Evolutionary conservation across 2,888 invertebrate species (phyloP).

Genomic region (Agrotis exclamationis): DNA sequence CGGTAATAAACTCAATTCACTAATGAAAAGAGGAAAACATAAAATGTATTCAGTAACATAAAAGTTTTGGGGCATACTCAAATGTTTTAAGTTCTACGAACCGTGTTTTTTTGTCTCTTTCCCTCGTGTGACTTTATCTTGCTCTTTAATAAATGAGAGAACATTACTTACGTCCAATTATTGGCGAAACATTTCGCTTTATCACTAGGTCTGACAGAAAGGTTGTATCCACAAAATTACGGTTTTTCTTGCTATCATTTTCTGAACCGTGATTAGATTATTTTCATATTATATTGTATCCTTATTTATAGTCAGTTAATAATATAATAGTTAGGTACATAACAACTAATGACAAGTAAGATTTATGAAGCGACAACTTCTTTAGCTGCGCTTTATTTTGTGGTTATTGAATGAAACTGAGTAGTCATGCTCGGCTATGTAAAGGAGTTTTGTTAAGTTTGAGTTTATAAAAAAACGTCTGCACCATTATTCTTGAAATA

Average conservation of each 20-base stretch:
- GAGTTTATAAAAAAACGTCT: no score
- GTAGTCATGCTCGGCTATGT: no score
- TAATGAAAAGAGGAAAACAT: constrained; percentile 47
- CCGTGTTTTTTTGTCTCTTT: constrained; percentile 11
- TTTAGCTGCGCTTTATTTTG: no score
- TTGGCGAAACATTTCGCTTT: constrained; percentile 42
- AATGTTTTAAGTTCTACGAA: constrained; percentile 31
- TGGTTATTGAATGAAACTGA: no score
- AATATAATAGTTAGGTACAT: not conserved
- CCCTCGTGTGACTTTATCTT: constrained; percentile 12
- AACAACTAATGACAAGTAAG: no score
- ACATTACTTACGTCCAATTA: constrained; percentile 52
- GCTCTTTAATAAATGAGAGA: constrained; percentile 47
- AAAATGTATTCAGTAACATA: constrained; percentile 38
- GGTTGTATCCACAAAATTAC: constrained; percentile 8
- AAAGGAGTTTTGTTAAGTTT: no score
- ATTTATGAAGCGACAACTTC: no score
- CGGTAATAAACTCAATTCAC: constrained; percentile 33
- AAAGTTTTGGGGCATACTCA: constrained; percentile 45
- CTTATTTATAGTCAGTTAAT: not conserved
- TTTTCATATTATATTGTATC: not conserved
- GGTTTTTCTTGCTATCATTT: not conserved
- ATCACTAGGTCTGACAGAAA: constrained; percentile 23
- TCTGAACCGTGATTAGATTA: constrained; percentile 8
- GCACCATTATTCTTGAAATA: no score